Percentiles rank a stretch among this genome's conserved stretches.
These are phyloP conservation scores for Osmerus eperlanus DNA, from an alignment of 2,113 vertebrate genomes.

Conservation along the genomic window DNA sequence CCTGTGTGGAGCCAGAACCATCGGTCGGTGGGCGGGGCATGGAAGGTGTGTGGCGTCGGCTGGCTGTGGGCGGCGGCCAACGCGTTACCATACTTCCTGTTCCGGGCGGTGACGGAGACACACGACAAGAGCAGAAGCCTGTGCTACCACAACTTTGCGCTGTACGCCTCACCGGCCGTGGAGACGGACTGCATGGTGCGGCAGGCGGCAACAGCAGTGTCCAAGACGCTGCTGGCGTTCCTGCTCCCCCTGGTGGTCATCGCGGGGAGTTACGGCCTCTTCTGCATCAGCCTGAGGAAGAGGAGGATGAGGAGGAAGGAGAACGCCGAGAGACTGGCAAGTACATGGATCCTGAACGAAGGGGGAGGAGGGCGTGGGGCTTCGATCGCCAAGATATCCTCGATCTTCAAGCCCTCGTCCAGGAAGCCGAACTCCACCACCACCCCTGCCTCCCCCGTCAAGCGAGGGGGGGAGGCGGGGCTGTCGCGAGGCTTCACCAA, in stretches of 20 bases:
- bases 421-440: neutral
- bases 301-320: conserved; percentile 66
- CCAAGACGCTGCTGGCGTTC: conserved; percentile 79
- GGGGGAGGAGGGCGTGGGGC: neutral
- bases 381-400: conserved; percentile 4
- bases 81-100: conserved; percentile 77
- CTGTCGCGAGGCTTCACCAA: conserved; percentile 80
- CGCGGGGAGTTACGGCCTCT: conserved; percentile 75
- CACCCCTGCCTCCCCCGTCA: neutral
- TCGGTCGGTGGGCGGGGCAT: conserved; percentile 72
- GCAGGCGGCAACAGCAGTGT: conserved; percentile 64
- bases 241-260: conserved; percentile 79
- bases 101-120: conserved; percentile 71
- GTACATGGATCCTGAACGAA: conserved; percentile 7
- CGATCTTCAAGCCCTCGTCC: neutral
- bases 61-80: conserved; percentile 79
- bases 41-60: conserved; percentile 67
- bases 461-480: conserved; percentile 6
- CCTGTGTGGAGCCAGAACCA: conserved; percentile 90
- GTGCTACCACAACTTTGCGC: conserved; percentile 76
- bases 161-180: conserved; percentile 47
- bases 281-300: conserved; percentile 70
- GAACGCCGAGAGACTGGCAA: conserved; percentile 22
- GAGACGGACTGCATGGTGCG: conserved; percentile 53
- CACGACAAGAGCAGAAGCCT: conserved; percentile 40